These are phyloP conservation scores for Turritopsis rubra DNA, from an alignment of 30 jellyfish, hydroid and myxozoan genomes.

Conservation along the genomic window DNA sequence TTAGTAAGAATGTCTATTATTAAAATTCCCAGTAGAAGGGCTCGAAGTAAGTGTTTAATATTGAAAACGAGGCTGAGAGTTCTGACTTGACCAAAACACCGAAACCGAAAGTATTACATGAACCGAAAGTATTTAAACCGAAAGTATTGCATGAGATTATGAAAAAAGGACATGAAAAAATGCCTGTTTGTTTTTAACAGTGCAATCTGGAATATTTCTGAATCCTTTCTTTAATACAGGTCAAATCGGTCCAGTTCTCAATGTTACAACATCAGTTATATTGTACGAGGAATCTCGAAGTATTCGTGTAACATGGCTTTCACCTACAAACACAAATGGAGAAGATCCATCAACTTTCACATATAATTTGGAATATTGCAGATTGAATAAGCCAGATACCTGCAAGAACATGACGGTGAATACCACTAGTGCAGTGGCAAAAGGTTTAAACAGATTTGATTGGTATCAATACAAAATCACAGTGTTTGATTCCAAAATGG, in stretches of 20 bases:
- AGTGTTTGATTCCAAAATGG: background rate
- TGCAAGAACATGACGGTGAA: background rate
- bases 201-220: too few species aligned
- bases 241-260: background rate
- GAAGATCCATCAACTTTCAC: conserved; percentile 9
- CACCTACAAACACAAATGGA: background rate
- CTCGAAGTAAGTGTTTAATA: too few species aligned
- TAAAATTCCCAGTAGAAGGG: too few species aligned
- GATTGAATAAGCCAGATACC: background rate
- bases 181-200: background rate
- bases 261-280: background rate
- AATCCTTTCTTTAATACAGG: background rate
- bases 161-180: background rate
- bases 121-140: too few species aligned
- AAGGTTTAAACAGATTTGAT: background rate
- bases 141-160: too few species aligned
- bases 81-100: too few species aligned
- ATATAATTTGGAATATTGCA: background rate
- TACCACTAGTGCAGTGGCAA: background rate
- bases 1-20: too few species aligned
- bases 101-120: too few species aligned
- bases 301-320: background rate
- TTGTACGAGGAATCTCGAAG: background rate
- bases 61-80: too few species aligned
- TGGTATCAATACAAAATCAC: conserved; percentile 2